Base-by-base conservation (phyloP, 2,888 invertebrate species). In the Tuta absoluta region DNA sequence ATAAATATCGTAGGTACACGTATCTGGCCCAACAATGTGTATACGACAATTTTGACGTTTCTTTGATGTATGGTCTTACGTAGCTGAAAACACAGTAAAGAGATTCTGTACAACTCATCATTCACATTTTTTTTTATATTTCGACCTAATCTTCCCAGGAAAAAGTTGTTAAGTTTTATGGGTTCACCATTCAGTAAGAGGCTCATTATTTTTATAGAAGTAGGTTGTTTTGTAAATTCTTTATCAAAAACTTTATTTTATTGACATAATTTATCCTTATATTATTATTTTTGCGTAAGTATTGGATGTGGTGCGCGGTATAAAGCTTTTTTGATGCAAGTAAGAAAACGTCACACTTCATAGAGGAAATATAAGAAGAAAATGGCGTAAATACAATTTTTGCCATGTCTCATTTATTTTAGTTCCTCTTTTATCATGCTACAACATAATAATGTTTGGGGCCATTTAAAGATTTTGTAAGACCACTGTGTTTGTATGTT, bases 51-150 rank as follows among this genome's bases (percentile, higher is more conserved):
- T 53, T 70, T 68, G 71, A 70, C 69, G 49, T 67, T 64, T 65
- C 68, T 72, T 72, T 72, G 72, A 72, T 70, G 69, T 72, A 70
- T 70, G 56, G 65, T 59, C 59, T 64, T 66, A 63, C 51, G 66
- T 62, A 69, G 68, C 24, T 23, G 10, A n/a, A 45, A 1, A 24
- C 51, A 4, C 51, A 12, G 51, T 53, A 12, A 53, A 53, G 12
- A 0, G 14, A 53, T 24, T 53, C 24, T n/a, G 23, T 53, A 53
- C 48, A 5, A 8, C 51, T 24, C 11, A 12, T 5, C 11, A 11
- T 1, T 53, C 3, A n/a, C 1, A 1, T 33, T 33, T 45, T 45
- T n/a, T 17, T 45, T n/a, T n/a, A n/a, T n/a, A n/a, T n/a, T n/a
- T n/a, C n/a, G n/a, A n/a, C n/a, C n/a, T 45, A 41, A 11, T n/a